Base-by-base conservation (phyloP, 92 coral and sea anemone species). In the Actinostola sp. region DNA sequence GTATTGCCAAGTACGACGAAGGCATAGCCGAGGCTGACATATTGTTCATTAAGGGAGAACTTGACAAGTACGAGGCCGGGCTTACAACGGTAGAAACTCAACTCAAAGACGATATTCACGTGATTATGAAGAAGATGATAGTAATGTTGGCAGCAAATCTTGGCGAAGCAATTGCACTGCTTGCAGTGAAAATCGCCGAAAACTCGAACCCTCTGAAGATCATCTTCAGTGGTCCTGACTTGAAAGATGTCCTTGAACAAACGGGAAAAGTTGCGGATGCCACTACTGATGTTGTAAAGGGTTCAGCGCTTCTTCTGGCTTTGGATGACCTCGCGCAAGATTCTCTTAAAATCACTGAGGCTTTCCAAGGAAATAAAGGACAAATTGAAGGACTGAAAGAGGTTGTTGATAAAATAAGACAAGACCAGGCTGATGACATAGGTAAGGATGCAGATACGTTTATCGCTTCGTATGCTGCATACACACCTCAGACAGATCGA, bases 11-110 rank as follows among this genome's bases (percentile, higher is more conserved):
- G n/a, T 84, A 54, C 59, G 89, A 84, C 27, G 76, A 84, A 72
- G 81, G 82, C 10, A 78, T 84, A 31, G 89, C 89, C n/a, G 68
- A 84, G 11, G 81, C 76, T 16, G 89, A 84, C 49, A 63, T 61
- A 0, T 59, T 14, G 0, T 84, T 78, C 58, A 78, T 84, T 46
- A 46, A 46, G 17, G 84, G 75, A 60, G 52, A 65, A 21, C 80
- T 84, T 8, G 33, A 25, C 19, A 33, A 39, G 23, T 84, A 60
- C 63, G 76, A 71, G 8, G 3, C 41, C 6, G 16, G 17, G 28
- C 59, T 39, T 1, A 26, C 1, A 53, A 36, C 31, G 10, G 33
- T 84, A 6, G 51, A 58, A 35, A 12, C 7, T 21, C 66, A 84
- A 60, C 55, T 78, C 0, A 43, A 50, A 7, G 45, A 54, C 8